Percentiles rank a stretch among this genome's conserved stretches.
phyloP scores from a whole-genome alignment of 2,888 invertebrate genomes.

The Nycteola revayana region DNA sequence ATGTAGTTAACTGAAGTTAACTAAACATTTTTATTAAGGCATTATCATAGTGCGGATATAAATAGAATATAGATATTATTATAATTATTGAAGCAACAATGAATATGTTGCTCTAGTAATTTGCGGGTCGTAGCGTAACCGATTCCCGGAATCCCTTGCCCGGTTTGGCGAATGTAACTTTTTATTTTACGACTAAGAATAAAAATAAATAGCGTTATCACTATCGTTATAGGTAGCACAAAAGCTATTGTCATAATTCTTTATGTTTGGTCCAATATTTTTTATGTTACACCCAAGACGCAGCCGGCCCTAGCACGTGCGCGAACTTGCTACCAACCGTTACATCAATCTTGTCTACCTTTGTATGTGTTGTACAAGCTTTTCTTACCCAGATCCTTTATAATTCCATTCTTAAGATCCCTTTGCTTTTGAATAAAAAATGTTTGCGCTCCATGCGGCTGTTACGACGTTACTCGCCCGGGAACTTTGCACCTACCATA shows the following conservation, averaged over 20 bases:
- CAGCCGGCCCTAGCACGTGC: constrained; percentile 77
- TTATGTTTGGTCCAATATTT: constrained; percentile 23
- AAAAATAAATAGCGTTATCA: constrained; percentile 29
- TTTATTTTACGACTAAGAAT: constrained; percentile 10
- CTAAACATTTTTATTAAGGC: too few relatives aligned
- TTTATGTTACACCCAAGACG: constrained; percentile 28
- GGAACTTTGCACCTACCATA: constrained; percentile 42
- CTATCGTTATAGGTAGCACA: constrained; percentile 2
- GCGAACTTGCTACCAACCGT: constrained; percentile 66
- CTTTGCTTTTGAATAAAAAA: constrained; percentile 31
- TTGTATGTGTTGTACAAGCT: constrained; percentile 60
- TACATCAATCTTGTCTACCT: constrained; percentile 76
- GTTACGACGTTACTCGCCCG: constrained; percentile 33
- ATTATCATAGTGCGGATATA: too few relatives aligned
- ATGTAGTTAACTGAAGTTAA: too few relatives aligned
- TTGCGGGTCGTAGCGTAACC: too few relatives aligned
- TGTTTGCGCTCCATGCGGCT: constrained; percentile 15
- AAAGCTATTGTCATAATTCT: too few relatives aligned
- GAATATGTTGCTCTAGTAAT: too few relatives aligned
- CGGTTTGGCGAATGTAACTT: too few relatives aligned
- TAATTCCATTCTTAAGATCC: constrained; percentile 32
- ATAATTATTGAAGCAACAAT: too few relatives aligned
- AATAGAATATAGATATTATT: too few relatives aligned
- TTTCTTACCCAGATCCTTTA: constrained; percentile 32
- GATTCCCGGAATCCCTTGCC: too few relatives aligned